Conservation (phyloP, 2,888 invertebrate species). For the Argyresthia albistria region DNA sequence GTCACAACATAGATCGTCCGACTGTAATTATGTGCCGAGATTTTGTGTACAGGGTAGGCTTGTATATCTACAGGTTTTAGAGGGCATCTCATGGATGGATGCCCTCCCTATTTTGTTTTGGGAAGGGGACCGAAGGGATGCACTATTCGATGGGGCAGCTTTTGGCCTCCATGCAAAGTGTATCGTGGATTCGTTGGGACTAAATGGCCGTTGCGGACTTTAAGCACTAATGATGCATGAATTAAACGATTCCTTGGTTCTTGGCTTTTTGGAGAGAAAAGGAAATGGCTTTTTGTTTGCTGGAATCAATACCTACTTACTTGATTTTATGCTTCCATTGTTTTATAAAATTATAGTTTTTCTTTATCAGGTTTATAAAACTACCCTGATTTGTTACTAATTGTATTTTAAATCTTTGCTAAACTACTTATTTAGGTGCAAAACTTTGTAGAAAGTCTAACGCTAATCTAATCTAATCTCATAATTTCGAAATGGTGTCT, state of each 20-base stretch:
- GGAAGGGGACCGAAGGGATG: constrained; percentile 40
- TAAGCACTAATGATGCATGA: constrained; percentile 50
- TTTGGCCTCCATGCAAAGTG: constrained; percentile 25
- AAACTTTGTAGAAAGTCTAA: no score
- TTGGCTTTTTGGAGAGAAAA: not conserved
- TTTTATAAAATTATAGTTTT: no score
- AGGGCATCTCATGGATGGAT: constrained; percentile 53
- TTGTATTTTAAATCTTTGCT: no score
- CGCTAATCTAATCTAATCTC: no score
- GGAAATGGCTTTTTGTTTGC: no score
- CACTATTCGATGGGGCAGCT: constrained; percentile 33
- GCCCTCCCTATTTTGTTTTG: constrained; percentile 44
- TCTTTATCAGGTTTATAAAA: no score
- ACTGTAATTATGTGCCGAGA: constrained; percentile 55
- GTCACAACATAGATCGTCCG: constrained; percentile 20
- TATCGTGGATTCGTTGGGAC: constrained; percentile 28
- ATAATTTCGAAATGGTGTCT: not conserved
- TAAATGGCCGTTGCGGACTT: constrained; percentile 41
- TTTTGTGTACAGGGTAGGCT: constrained; percentile 43
- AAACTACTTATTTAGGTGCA: no score
- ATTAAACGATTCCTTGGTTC: constrained; percentile 1
- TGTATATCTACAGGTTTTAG: constrained; percentile 40
- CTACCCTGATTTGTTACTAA: no score
- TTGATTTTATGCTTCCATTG: no score
- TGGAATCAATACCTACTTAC: no score